Evolutionary conservation across 2,888 invertebrate genomes (phyloP).

Genomic region (Automeris io): DNA sequence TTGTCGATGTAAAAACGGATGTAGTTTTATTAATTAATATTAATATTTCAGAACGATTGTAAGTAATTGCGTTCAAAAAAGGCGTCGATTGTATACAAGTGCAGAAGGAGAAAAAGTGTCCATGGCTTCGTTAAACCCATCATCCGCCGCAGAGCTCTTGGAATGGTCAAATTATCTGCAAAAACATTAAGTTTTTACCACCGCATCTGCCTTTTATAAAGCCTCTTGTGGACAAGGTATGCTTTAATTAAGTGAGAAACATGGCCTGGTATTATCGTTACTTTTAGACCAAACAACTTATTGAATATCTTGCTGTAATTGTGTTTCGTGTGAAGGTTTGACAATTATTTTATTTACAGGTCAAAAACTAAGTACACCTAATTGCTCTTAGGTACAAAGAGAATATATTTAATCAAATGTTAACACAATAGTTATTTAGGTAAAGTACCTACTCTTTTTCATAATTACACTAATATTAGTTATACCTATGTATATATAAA

Average conservation of each 20-base stretch:
- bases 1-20: too few species aligned
- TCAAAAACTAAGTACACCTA: too few species aligned
- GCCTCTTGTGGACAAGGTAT: conserved; percentile 33
- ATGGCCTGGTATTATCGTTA: conserved; percentile 32
- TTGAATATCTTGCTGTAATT: conserved; percentile 2
- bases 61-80: conserved; percentile 34
- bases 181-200: conserved; percentile 45
- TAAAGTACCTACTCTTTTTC: too few species aligned
- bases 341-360: too few species aligned
- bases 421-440: too few species aligned
- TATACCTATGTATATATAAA: too few species aligned
- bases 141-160: conserved; percentile 24
- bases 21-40: too few species aligned
- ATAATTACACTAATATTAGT: too few species aligned
- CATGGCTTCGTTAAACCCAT: conserved; percentile 33
- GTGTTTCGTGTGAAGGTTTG: too few species aligned
- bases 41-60: too few species aligned
- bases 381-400: too few species aligned
- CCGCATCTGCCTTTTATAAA: conserved; percentile 48
- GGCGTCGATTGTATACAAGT: conserved; percentile 19
- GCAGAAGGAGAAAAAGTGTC: conserved; percentile 33
- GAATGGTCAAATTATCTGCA: conserved; percentile 44
- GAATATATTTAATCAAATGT: too few species aligned
- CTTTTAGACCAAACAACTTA: conserved; percentile 36
- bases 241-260: conserved; percentile 64